Base-by-base conservation (phyloP, 2,797 vertebrate species). In the Taeniopygia guttata region DNA sequence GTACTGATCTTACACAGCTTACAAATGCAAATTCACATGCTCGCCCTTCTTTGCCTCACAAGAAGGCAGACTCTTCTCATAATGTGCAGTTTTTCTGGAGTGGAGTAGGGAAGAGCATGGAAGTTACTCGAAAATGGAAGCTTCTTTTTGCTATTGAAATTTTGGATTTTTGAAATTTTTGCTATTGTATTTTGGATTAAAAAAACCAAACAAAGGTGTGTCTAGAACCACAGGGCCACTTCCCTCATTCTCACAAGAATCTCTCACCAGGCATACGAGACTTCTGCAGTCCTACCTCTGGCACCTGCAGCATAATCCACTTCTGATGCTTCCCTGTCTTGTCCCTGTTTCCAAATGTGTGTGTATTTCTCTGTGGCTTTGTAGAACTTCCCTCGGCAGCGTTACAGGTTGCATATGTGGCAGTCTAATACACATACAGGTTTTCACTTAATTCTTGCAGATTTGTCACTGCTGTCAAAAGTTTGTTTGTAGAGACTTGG, bases 211-310 rank as follows among this genome's bases (percentile, higher is more conserved):
- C 30, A 46, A 10, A 18, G 21, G 3, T 55, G 55, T n/a, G 20
- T 32, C 26, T 48, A 63, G 59, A 90, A 55, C 52, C 32, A 36
- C 0, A 0, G 49, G 7, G 25, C 13, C 5, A 3, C 43, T 69
- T 81, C 11, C 23, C 46, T 84, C 1, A 0, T 58, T 59, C 36
- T 54, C 0, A 0, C 34, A 19, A 62, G 64, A 54, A 87, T 17
- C 42, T 59, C 68, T 42, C 17, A 15, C 42, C 25, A 45, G 56
- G 32, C 22, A 22, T 30, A 16, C 2, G 6, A 55, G 36, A 38
- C 22, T 87, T 42, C 19, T 49, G 20, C 34, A 20, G 46, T 13
- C 26, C 74, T 68, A 79, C n/a, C 52, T 40, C n/a, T 19, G 32
- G 58, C 54, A 74, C 40, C 49, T 12, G 2, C 40, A 40, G 26